Evolutionary conservation across 1,140 invertebrate species (phyloP).

Genomic region (Drosophila novamexicana): DNA sequence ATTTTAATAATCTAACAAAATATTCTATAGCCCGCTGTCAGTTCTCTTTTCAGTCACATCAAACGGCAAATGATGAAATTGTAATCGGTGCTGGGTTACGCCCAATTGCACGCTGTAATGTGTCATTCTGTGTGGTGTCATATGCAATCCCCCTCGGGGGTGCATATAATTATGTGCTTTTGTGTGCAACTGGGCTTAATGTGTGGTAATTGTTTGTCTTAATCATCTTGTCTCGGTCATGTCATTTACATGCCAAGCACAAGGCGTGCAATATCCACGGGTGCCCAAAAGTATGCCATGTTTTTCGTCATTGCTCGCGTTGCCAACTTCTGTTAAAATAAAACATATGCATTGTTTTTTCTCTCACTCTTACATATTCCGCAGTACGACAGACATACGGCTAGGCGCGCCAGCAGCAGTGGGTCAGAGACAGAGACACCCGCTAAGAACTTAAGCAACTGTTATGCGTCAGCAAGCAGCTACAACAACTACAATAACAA

Average conservation of each 20-base stretch:
- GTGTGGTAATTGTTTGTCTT: constrained; percentile 48
- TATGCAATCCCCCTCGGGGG: constrained; percentile 9
- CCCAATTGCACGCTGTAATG: constrained; percentile 71
- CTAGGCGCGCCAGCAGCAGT: constrained; percentile 22
- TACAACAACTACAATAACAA: constrained; percentile 18
- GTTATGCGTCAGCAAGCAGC: constrained; percentile 50
- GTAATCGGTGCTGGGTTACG: constrained; percentile 43
- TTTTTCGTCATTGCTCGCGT: constrained; percentile 13
- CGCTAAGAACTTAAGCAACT: constrained; percentile 41
- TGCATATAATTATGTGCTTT: constrained; percentile 22
- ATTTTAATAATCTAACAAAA: constrained; percentile 33
- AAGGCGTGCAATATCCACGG: constrained; percentile 10
- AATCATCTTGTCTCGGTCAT: constrained; percentile 37
- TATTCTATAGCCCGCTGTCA: constrained; percentile 1
- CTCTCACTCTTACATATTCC: constrained; percentile 19
- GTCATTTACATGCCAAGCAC: constrained; percentile 25
- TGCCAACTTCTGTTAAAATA: constrained; percentile 43
- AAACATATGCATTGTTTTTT: constrained; percentile 23
- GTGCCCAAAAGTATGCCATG: constrained; percentile 52
- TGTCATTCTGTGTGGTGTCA: constrained; percentile 50
- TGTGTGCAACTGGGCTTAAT: constrained; percentile 3
- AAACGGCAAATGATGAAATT: constrained; percentile 3
- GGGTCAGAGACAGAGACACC: constrained; percentile 16
- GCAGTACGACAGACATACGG: constrained; percentile 62
- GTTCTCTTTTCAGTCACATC: constrained; percentile 34